Percentiles rank a stretch among this genome's conserved stretches.
Conservation (phyloP, 2,797 vertebrate species). For the Rachycentron canadum region DNA sequence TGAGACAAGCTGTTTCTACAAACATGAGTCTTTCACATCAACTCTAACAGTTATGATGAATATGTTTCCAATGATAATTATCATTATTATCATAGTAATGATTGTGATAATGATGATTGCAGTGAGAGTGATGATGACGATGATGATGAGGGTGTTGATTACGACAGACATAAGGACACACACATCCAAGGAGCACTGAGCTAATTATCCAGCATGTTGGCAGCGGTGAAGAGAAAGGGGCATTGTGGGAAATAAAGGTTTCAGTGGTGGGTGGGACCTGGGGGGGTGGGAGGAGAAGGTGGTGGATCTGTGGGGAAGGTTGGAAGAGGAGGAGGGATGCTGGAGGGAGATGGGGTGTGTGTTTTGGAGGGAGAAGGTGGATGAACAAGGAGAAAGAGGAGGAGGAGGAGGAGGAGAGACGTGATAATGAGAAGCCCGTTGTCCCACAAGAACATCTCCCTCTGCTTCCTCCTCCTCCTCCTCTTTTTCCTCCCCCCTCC, state of each 20-base stretch:
- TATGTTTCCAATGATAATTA: background rate
- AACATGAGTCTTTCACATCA: background rate
- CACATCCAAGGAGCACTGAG: constrained; percentile 32
- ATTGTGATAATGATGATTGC: constrained; percentile 19
- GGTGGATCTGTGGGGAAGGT: constrained; percentile 8
- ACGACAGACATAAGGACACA: constrained; percentile 3
- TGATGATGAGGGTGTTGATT: constrained; percentile 14
- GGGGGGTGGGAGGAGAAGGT: background rate
- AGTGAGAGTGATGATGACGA: constrained; percentile 18
- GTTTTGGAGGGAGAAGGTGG: constrained; percentile 16
- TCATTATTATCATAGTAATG: constrained; percentile 1
- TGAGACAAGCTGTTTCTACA: background rate
- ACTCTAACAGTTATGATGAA: background rate
- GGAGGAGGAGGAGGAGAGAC: background rate
- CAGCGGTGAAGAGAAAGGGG: constrained; percentile 51
- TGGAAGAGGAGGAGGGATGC: constrained; percentile 8
- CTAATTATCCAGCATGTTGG: constrained; percentile 66
- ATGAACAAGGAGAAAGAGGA: background rate
- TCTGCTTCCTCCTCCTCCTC: constrained; percentile 3
- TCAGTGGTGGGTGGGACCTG: too few relatives aligned
- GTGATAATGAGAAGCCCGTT: constrained; percentile 51
- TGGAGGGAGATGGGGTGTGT: constrained; percentile 6
- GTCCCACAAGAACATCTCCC: constrained; percentile 49
- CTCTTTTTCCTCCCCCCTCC: constrained; percentile 16
- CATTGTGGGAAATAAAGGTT: constrained; percentile 18